phyloP scores from a whole-genome alignment of 1,140 invertebrate genomes.

The Tribolium castaneum region DNA sequence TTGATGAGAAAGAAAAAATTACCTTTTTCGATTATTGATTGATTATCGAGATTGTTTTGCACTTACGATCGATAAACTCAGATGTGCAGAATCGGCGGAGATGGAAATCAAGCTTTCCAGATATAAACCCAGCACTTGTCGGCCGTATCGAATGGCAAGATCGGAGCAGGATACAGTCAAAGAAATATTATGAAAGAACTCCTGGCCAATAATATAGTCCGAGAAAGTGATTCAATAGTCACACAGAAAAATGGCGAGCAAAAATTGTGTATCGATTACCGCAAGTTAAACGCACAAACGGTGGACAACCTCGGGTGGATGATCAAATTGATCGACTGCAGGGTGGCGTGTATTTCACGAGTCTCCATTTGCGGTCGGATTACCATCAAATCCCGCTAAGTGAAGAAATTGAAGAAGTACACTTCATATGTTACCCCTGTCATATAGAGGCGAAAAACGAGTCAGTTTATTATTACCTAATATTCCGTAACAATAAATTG shows the following conservation, averaged over 20 bases:
- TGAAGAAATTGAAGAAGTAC: too few species aligned
- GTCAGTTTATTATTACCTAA: too few species aligned
- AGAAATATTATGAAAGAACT: slow-evolving; percentile 52
- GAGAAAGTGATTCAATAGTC: slow-evolving; percentile 54
- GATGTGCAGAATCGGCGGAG: background rate
- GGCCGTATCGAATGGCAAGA: background rate
- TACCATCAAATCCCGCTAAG: too few species aligned
- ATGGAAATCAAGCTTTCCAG: background rate
- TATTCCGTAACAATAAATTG: too few species aligned
- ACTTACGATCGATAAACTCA: background rate
- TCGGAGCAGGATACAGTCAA: background rate
- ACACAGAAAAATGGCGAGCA: slow-evolving; percentile 52
- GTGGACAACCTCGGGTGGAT: slow-evolving; percentile 53
- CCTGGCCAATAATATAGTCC: slow-evolving; percentile 49
- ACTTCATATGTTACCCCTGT: too few species aligned
- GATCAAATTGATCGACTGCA: slow-evolving; percentile 50
- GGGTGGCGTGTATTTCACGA: too few species aligned
- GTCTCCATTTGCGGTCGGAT: too few species aligned
- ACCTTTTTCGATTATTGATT: background rate
- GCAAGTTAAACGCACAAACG: slow-evolving; percentile 53
- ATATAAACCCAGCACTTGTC: background rate
- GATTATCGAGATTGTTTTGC: background rate
- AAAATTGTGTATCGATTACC: slow-evolving; percentile 52
- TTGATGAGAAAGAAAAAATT: background rate
- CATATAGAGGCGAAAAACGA: too few species aligned